Percentiles rank a stretch among this genome's conserved stretches.
phyloP scores from a whole-genome alignment of 2,113 vertebrate species.

The Eupsittula cactorum region DNA sequence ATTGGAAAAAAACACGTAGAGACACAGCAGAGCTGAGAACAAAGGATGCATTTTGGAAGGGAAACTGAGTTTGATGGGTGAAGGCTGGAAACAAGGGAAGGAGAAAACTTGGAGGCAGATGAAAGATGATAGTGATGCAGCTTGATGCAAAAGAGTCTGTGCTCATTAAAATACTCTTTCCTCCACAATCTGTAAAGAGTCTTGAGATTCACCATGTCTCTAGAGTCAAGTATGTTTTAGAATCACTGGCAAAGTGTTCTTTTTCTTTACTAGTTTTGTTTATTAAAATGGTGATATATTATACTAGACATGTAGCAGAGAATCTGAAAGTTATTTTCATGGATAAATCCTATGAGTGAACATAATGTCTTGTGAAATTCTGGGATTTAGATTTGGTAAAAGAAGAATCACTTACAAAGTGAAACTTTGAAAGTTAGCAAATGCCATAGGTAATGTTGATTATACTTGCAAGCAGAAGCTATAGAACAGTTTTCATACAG shows the following conservation, averaged over 20 bases:
- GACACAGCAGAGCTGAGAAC: not conserved
- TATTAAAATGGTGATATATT: not conserved
- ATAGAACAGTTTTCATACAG: not conserved
- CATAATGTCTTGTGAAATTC: not conserved
- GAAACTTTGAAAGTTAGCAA: not conserved
- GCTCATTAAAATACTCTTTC: not conserved
- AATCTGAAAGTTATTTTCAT: not conserved
- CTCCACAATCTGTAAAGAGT: not conserved
- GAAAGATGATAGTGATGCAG: not conserved
- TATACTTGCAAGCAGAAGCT: not conserved
- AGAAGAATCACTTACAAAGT: not conserved
- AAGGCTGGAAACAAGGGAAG: not conserved
- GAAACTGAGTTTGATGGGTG: not conserved
- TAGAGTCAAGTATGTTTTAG: not conserved
- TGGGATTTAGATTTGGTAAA: not conserved
- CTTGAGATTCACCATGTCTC: not conserved
- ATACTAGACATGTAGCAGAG: not conserved
- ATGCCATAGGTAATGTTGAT: not conserved
- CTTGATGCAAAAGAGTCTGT: not conserved
- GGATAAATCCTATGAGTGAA: not conserved
- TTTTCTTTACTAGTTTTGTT: not conserved
- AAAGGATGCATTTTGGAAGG: constrained; percentile 4
- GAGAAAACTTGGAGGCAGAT: not conserved
- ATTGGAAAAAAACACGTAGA: not conserved
- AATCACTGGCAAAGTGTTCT: not conserved